A percentile compares a stretch with the other conserved stretches of the same genome.
phyloP scores from a whole-genome alignment of 2,113 vertebrate genomes.

The Osmerus mordax region DNA sequence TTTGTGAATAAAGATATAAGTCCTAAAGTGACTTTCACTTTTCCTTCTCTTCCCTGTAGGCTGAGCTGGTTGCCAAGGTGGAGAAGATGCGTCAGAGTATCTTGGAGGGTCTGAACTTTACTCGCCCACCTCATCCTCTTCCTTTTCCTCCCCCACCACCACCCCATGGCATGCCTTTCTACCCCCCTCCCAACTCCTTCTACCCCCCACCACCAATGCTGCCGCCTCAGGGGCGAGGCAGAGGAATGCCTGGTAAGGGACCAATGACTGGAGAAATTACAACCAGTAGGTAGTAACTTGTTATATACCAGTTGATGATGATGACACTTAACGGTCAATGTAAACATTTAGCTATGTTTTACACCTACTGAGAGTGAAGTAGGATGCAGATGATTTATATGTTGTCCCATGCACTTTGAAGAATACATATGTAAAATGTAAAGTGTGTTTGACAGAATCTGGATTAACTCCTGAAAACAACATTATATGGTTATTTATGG shows the following conservation, averaged over 20 bases:
- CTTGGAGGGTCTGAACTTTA: conserved; percentile 90
- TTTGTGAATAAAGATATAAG: no score
- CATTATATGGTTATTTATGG: no score
- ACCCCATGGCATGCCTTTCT: conserved; percentile 84
- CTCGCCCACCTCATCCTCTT: conserved; percentile 82
- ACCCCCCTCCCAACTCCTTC: conserved; percentile 73
- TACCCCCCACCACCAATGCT: conserved; percentile 85
- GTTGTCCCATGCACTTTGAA: no score
- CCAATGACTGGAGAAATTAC: background rate
- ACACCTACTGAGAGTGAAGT: no score
- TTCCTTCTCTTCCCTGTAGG: conserved; percentile 55
- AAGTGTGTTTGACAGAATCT: no score
- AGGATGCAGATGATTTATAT: no score
- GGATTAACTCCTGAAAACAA: no score
- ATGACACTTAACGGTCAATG: background rate
- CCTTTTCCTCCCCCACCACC: conserved; percentile 81
- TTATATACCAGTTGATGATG: background rate
- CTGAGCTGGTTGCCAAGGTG: conserved; percentile 87
- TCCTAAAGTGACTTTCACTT: background rate
- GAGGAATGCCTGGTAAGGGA: conserved; percentile 83
- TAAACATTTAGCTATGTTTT: no score
- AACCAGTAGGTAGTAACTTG: background rate
- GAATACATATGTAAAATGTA: no score
- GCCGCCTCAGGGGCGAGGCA: conserved; percentile 81
- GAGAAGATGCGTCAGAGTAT: conserved; percentile 97